Conservation (phyloP, 2,888 invertebrate species). For the Gasteruption jaculator region DNA sequence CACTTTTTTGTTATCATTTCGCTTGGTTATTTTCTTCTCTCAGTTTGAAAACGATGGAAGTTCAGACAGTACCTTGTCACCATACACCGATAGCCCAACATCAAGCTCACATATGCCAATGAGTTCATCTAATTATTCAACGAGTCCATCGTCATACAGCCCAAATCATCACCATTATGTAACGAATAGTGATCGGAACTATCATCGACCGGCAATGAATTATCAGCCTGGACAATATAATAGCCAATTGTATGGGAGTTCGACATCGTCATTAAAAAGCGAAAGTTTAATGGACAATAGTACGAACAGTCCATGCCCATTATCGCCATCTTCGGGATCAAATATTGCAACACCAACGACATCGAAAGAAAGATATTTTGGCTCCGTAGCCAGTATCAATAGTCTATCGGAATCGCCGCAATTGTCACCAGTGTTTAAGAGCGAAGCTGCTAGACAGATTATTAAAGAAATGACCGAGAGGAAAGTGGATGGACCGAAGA, state of each 20-base stretch:
- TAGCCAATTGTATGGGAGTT: slow-evolving; percentile 21
- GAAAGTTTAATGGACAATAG: slow-evolving; percentile 18
- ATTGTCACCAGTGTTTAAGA: slow-evolving; percentile 77
- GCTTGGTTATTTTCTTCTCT: slow-evolving; percentile 17
- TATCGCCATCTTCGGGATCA: slow-evolving; percentile 17
- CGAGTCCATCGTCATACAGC: slow-evolving; percentile 42
- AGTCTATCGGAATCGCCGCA: slow-evolving; percentile 54
- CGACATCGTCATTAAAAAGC: slow-evolving; percentile 15
- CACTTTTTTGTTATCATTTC: slow-evolving; percentile 23
- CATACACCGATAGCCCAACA: slow-evolving; percentile 39
- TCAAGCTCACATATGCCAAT: slow-evolving; percentile 41
- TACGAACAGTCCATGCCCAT: slow-evolving; percentile 31
- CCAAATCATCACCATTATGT: slow-evolving; percentile 35
- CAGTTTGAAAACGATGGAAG: slow-evolving; percentile 44
- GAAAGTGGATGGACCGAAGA: slow-evolving; percentile 52
- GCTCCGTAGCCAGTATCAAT: slow-evolving; percentile 32
- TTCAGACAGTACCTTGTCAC: slow-evolving; percentile 44
- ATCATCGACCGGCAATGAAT: slow-evolving; percentile 4
- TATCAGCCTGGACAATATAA: slow-evolving; percentile 18
- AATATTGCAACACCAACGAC: slow-evolving; percentile 7
- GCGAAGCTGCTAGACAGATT: slow-evolving; percentile 81
- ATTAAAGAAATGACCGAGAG: slow-evolving; percentile 72
- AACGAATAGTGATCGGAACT: slow-evolving; percentile 15
- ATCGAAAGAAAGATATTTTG: slow-evolving; percentile 28
- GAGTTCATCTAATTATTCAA: slow-evolving; percentile 41